Conservation (phyloP, 2,888 invertebrate species). For the Tetheella fluctuosa region DNA sequence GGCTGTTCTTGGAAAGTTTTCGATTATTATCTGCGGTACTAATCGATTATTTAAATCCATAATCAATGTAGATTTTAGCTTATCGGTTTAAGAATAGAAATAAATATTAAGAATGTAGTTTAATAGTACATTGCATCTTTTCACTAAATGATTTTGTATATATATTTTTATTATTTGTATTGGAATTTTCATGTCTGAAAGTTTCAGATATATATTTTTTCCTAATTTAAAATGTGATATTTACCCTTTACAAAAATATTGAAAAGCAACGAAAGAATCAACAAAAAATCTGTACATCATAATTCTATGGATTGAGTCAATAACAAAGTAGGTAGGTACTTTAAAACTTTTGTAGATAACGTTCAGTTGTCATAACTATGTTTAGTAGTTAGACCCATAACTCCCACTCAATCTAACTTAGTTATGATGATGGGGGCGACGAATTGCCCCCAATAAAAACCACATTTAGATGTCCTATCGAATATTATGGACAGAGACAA, state of each 20-base stretch:
- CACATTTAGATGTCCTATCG: conserved; percentile 62
- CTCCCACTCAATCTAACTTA: conserved; percentile 63
- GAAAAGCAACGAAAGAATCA: too few species aligned
- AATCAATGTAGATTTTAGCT: conserved; percentile 26
- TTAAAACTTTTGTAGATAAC: background rate
- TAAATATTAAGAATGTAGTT: conserved; percentile 16
- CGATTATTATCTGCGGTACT: conserved; percentile 33
- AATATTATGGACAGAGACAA: conserved; percentile 19
- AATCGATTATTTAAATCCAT: conserved; percentile 30
- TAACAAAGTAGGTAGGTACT: too few species aligned
- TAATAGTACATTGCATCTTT: conserved; percentile 14
- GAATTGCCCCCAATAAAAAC: conserved; percentile 77
- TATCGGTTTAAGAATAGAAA: too few species aligned
- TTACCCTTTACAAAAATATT: too few species aligned
- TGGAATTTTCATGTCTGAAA: background rate
- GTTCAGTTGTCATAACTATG: background rate
- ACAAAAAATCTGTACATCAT: too few species aligned
- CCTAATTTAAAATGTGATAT: too few species aligned
- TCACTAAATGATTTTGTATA: too few species aligned
- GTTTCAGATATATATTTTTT: too few species aligned
- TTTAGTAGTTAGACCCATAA: conserved; percentile 10
- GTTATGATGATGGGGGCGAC: conserved; percentile 71
- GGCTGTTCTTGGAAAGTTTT: conserved; percentile 38
- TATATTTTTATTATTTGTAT: conserved; percentile 13
- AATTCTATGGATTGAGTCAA: too few species aligned